Conservation (phyloP, 2,113 vertebrate genomes). For the Neoarius graeffei region DNA sequence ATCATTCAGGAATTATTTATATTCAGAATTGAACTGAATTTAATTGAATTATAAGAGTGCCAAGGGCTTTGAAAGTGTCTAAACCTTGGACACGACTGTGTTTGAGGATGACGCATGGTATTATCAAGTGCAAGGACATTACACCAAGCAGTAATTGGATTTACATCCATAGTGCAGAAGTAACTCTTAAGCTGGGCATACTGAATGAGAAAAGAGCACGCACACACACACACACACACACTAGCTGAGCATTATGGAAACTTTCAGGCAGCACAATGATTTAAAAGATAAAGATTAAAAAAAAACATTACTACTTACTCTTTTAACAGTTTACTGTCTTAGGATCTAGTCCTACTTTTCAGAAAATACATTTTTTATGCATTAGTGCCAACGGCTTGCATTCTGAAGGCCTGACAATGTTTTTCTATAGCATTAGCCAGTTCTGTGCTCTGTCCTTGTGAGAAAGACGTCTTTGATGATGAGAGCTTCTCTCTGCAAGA, state of each 20-base stretch:
- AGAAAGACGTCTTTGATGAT: slow-evolving; percentile 30
- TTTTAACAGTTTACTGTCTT: slow-evolving; percentile 1
- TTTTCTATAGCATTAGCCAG: slow-evolving; percentile 2
- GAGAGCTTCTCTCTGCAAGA: background rate
- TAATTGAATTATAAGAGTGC: too few species aligned
- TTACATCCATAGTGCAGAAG: background rate
- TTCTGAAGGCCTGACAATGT: slow-evolving; percentile 32
- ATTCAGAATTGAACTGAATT: background rate
- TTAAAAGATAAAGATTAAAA: slow-evolving; percentile 5
- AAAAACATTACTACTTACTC: background rate
- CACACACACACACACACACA: background rate
- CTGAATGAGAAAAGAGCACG: background rate
- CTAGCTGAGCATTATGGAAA: background rate
- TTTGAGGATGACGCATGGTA: background rate
- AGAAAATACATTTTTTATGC: background rate
- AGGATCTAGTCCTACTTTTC: background rate
- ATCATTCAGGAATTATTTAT: too few species aligned
- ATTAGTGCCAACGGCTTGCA: background rate
- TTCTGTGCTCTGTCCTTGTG: background rate
- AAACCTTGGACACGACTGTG: background rate
- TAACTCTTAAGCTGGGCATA: background rate
- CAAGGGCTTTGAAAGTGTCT: background rate
- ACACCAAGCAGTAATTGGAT: background rate
- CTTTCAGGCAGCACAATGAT: slow-evolving; percentile 2
- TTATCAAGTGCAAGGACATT: background rate